These are phyloP conservation scores for Amphiprion percula DNA, from an alignment of 2,113 vertebrate species.

Conservation along the genomic window DNA sequence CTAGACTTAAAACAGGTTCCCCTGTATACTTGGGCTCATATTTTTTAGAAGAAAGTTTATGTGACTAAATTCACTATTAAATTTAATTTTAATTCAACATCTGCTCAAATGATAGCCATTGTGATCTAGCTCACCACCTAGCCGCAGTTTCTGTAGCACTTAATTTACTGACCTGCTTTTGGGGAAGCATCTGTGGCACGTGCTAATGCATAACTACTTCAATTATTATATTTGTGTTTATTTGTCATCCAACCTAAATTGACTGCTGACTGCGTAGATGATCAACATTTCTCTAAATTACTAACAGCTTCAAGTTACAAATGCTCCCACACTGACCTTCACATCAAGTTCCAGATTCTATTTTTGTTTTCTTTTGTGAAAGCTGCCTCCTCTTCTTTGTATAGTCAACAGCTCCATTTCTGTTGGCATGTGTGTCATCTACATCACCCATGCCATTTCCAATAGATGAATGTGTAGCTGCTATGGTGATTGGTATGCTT, in stretches of 20 bases:
- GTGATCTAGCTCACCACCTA: slow-evolving; percentile 34
- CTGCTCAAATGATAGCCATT: slow-evolving; percentile 23
- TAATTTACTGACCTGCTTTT: slow-evolving; percentile 24
- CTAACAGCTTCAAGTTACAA: not conserved
- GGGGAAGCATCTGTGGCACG: slow-evolving; percentile 40
- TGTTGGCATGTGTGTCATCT: slow-evolving; percentile 48
- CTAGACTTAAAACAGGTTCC: not conserved
- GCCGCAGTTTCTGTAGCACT: slow-evolving; percentile 14
- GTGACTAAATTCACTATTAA: slow-evolving; percentile 15
- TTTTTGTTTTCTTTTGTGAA: slow-evolving; percentile 4
- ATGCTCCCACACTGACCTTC: not conserved
- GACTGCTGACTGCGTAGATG: slow-evolving; percentile 51
- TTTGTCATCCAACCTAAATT: slow-evolving; percentile 57
- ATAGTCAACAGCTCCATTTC: slow-evolving; percentile 57
- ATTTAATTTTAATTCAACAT: slow-evolving; percentile 27
- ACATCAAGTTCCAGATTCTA: not conserved
- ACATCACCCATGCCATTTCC: slow-evolving; percentile 58
- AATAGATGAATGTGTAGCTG: slow-evolving; percentile 67
- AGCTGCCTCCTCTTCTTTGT: slow-evolving; percentile 8
- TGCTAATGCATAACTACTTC: slow-evolving; percentile 43
- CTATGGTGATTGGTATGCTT: slow-evolving; percentile 76
- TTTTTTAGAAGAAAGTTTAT: slow-evolving; percentile 9
- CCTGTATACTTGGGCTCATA: slow-evolving; percentile 5
- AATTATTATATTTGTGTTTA: slow-evolving; percentile 41
- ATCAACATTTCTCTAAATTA: not conserved